Conservation (phyloP, 2,888 invertebrate species). For the Xestia c-nigrum region DNA sequence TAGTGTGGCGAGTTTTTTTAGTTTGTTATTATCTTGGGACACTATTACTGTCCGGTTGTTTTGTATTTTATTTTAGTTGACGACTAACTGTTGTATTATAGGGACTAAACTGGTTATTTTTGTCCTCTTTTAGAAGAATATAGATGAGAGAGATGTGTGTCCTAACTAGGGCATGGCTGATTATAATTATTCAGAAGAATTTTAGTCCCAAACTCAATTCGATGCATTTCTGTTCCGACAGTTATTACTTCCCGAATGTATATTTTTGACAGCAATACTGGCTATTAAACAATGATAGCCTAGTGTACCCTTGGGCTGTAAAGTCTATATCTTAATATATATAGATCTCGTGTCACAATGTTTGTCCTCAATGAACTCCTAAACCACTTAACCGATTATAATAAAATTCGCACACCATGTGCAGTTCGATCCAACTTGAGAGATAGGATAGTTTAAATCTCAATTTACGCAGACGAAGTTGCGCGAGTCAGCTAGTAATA, state of each 20-base stretch:
- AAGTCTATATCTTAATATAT: too few species aligned
- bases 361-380: too few species aligned
- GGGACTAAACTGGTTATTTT: not conserved
- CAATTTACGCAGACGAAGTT: too few species aligned
- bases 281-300: not conserved
- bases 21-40: constrained; percentile 14
- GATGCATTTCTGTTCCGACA: not conserved
- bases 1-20: constrained; percentile 14
- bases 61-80: not conserved
- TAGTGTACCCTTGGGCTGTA: too few species aligned
- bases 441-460: too few species aligned
- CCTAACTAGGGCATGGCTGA: too few species aligned
- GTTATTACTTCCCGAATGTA: not conserved
- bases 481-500: too few species aligned
- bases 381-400: too few species aligned
- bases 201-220: not conserved
- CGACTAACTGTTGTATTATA: not conserved
- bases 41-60: not conserved
- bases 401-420: too few species aligned
- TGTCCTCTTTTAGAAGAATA: not conserved
- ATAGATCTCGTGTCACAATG: too few species aligned
- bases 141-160: not conserved
- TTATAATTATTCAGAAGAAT: too few species aligned
- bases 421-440: too few species aligned
- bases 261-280: not conserved